phyloP scores from a whole-genome alignment of 2,888 invertebrate species.

The Sclerodermus sp. region DNA sequence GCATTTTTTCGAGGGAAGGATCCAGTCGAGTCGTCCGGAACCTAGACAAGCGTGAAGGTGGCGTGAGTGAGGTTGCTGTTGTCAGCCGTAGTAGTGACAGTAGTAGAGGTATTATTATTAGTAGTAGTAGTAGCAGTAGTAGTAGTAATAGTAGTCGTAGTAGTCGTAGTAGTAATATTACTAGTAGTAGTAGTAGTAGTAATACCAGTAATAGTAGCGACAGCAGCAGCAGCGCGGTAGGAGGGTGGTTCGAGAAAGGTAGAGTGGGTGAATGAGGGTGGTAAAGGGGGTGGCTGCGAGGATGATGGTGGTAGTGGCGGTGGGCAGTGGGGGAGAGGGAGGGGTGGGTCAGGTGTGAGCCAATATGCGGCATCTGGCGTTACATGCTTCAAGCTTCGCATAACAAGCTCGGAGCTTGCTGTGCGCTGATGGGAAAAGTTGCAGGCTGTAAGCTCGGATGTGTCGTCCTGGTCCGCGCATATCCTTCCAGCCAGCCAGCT shows the following conservation, averaged over 20 bases:
- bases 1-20: too few species aligned
- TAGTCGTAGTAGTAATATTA: background rate
- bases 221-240: background rate
- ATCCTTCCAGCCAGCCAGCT: conserved; percentile 15
- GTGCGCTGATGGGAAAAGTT: conserved; percentile 56
- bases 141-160: background rate
- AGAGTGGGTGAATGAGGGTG: conserved; percentile 8
- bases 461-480: conserved; percentile 25
- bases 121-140: too few species aligned
- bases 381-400: conserved; percentile 55
- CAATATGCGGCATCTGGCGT: conserved; percentile 56
- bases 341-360: conserved; percentile 38
- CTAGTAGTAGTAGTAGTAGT: too few species aligned
- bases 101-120: too few species aligned
- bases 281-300: background rate
- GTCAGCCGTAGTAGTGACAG: too few species aligned
- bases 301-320: background rate
- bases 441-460: conserved; percentile 48
- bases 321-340: conserved; percentile 10
- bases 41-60: too few species aligned
- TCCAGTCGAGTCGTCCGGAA: too few species aligned
- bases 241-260: background rate
- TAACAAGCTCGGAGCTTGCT: conserved; percentile 53
- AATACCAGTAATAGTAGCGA: too few species aligned
- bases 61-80: too few species aligned